Evolutionary conservation across 2,888 invertebrate genomes (phyloP).

Genomic region (Germaria angustata): DNA sequence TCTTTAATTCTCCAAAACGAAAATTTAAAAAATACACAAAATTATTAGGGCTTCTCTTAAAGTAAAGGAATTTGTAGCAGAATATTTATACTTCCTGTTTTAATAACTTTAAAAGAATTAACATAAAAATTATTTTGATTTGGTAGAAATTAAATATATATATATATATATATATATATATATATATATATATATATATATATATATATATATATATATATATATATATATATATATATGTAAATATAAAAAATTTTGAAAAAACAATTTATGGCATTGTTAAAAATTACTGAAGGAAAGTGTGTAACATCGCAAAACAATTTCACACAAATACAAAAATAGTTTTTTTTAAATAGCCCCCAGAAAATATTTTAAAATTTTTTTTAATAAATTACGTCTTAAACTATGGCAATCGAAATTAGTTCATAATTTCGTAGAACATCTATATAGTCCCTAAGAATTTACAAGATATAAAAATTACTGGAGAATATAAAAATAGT

Average conservation of each 20-base stretch:
- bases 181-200: too few species aligned
- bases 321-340: not conserved
- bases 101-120: not conserved
- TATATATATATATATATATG: too few species aligned
- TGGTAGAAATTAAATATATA: slow-evolving; percentile 12
- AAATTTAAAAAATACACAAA: slow-evolving; percentile 2
- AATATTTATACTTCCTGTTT: slow-evolving; percentile 6
- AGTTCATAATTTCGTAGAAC: not conserved
- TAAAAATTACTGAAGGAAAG: slow-evolving; percentile 1
- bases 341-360: not conserved
- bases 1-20: slow-evolving; percentile 48
- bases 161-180: too few species aligned
- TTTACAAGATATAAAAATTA: too few species aligned
- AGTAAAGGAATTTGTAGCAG: slow-evolving; percentile 17
- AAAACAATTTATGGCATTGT: too few species aligned
- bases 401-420: not conserved
- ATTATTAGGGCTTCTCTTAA: slow-evolving; percentile 60
- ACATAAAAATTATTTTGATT: not conserved
- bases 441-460: too few species aligned
- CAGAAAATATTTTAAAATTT: not conserved
- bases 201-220: too few species aligned
- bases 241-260: too few species aligned
- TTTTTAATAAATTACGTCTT: not conserved
- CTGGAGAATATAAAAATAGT: not conserved
- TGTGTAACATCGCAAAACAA: not conserved